Percentiles rank a stretch among this genome's conserved stretches.
These are phyloP conservation scores for Chelonoidis abingdonii DNA, from an alignment of 2,113 vertebrate species.

Conservation along the genomic window DNA sequence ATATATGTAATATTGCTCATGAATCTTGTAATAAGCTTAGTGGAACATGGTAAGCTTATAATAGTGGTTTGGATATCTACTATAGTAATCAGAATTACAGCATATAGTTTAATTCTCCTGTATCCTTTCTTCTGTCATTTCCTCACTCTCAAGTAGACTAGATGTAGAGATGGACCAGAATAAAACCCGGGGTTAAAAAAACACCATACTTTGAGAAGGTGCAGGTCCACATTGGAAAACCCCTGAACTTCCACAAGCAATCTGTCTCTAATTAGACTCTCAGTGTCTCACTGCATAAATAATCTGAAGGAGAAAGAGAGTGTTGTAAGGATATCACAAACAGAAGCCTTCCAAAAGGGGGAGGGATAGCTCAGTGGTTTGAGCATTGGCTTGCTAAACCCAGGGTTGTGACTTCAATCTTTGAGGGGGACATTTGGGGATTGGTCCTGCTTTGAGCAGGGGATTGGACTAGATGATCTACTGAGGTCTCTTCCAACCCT, in stretches of 20 bases:
- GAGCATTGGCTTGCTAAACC: no score
- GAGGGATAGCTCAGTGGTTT: no score
- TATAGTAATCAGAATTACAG: background rate
- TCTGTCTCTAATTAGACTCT: background rate
- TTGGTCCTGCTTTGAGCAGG: no score
- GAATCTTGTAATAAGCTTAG: background rate
- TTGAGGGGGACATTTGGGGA: no score
- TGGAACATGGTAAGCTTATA: background rate
- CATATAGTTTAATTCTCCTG: background rate
- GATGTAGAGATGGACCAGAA: background rate
- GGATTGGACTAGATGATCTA: no score
- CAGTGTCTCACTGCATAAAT: conserved; percentile 36
- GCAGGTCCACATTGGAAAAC: background rate
- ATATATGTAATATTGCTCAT: background rate
- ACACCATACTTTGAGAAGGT: background rate
- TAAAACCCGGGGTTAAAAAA: conserved; percentile 13
- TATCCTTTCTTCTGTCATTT: background rate
- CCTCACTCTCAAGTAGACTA: background rate
- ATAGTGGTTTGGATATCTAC: background rate
- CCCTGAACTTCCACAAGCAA: background rate
- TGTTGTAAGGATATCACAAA: conserved; percentile 49
- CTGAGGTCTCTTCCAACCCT: no score
- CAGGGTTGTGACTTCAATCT: no score
- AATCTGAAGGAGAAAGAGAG: background rate
- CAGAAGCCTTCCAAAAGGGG: background rate